Conservation (phyloP, 92 coral and sea anemone genomes). For the Desmophyllum pertusum region DNA sequence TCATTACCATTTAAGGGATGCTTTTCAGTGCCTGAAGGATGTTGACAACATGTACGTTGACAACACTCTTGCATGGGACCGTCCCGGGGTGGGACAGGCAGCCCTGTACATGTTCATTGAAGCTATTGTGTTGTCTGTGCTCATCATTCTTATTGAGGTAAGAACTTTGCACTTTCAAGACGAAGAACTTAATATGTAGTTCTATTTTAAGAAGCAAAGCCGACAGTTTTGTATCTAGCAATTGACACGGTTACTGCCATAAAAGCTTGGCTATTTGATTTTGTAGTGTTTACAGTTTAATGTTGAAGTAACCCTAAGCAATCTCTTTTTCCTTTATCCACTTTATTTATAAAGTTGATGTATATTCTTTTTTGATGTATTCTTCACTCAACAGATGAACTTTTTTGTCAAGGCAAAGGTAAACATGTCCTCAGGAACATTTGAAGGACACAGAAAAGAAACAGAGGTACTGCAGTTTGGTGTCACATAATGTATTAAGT, state of each 20-base stretch:
- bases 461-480: conserved; percentile 45
- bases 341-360: not conserved
- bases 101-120: conserved; percentile 82
- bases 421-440: conserved; percentile 13
- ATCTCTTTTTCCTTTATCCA: too few relatives aligned
- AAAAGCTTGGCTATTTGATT: too few relatives aligned
- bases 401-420: conserved; percentile 42
- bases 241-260: too few relatives aligned
- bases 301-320: too few relatives aligned
- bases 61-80: conserved; percentile 71
- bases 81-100: conserved; percentile 87
- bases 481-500: too few relatives aligned
- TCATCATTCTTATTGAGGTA: conserved; percentile 82
- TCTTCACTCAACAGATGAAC: conserved; percentile 42
- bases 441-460: conserved; percentile 17
- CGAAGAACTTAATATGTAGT: too few relatives aligned
- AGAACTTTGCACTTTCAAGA: not conserved
- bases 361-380: not conserved
- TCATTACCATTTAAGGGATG: too few relatives aligned
- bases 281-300: too few relatives aligned
- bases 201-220: too few relatives aligned
- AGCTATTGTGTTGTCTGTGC: conserved; percentile 67
- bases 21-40: too few relatives aligned
- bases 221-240: too few relatives aligned
- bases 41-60: not conserved